Percentiles rank a stretch among this genome's conserved stretches.
Evolutionary conservation across 2,797 vertebrate genomes (phyloP).

Genomic region (Pseudochromis fuscus): DNA sequence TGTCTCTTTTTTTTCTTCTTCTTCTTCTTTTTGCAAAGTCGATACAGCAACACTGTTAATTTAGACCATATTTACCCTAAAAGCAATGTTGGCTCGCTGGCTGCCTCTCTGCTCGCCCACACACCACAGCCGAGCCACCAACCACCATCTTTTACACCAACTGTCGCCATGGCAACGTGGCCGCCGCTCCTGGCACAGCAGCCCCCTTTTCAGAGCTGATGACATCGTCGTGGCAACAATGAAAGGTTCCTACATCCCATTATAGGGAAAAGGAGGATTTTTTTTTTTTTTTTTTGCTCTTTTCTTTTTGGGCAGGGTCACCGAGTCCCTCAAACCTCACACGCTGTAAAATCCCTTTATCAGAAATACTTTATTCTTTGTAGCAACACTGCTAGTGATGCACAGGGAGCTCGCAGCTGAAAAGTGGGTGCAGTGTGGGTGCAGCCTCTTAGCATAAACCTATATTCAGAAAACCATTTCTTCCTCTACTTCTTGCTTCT

Average conservation of each 20-base stretch:
- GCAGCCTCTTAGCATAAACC: not conserved
- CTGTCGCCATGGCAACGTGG: conserved; percentile 71
- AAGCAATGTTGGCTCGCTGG: conserved; percentile 54
- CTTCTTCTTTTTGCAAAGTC: conserved; percentile 17
- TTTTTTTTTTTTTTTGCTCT: not conserved
- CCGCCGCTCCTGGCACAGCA: conserved; percentile 63
- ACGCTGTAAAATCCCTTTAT: conserved; percentile 16
- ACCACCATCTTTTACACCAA: conserved; percentile 68
- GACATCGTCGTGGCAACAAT: conserved; percentile 75
- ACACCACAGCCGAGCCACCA: conserved; percentile 61
- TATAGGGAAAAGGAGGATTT: not conserved
- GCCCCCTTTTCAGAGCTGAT: conserved; percentile 61
- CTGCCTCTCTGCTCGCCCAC: conserved; percentile 64
- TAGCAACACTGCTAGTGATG: not conserved
- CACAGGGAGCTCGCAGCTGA: conserved; percentile 9
- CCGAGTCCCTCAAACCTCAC: conserved; percentile 18
- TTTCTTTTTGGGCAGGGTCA: conserved; percentile 4
- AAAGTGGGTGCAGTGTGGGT: not conserved
- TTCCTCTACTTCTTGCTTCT: not conserved
- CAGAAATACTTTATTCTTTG: conserved; percentile 16
- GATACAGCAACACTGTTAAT: conserved; percentile 35
- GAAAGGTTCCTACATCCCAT: conserved; percentile 57
- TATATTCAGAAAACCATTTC: not conserved
- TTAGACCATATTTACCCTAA: conserved; percentile 63
- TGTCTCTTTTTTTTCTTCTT: conserved; percentile 19